Percentiles rank a stretch among this genome's conserved stretches.
These are phyloP conservation scores for Mechanitis messenoides DNA, from an alignment of 2,888 invertebrate genomes.

Conservation along the genomic window DNA sequence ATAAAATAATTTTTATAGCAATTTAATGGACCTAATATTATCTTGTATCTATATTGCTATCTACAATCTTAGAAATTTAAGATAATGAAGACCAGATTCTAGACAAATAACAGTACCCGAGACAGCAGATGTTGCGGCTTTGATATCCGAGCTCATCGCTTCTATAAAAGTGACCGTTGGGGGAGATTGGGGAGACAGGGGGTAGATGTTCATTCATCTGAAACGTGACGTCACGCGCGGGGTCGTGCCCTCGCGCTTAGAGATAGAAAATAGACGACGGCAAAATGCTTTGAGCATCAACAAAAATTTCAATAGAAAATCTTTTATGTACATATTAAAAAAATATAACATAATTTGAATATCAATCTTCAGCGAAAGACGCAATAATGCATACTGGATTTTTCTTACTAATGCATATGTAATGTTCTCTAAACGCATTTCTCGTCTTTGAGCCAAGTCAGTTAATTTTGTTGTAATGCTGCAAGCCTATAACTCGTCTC, in stretches of 20 bases:
- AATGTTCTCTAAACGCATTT: constrained; percentile 46
- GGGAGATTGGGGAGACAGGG: constrained; percentile 37
- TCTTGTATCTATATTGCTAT: not conserved
- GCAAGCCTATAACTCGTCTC: too few relatives aligned
- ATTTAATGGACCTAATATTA: constrained; percentile 4
- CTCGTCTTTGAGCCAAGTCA: constrained; percentile 19
- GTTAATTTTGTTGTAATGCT: too few relatives aligned
- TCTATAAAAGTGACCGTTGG: constrained; percentile 50
- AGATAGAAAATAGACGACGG: constrained; percentile 42
- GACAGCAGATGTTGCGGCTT: constrained; percentile 52
- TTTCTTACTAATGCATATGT: constrained; percentile 54
- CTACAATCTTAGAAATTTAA: constrained; percentile 7
- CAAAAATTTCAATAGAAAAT: constrained; percentile 24
- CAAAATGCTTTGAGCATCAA: constrained; percentile 42
- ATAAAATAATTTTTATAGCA: not conserved
- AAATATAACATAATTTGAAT: not conserved
- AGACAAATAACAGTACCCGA: constrained; percentile 26
- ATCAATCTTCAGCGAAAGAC: constrained; percentile 10
- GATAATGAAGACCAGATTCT: constrained; percentile 23
- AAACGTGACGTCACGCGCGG: constrained; percentile 63
- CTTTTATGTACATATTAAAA: too few relatives aligned
- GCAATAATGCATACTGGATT: constrained; percentile 24
- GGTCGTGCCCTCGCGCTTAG: constrained; percentile 61
- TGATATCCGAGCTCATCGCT: constrained; percentile 51
- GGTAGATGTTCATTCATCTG: constrained; percentile 69